Base-by-base conservation (phyloP, 2,888 invertebrate genomes). In the Drosophila incognita region DNA sequence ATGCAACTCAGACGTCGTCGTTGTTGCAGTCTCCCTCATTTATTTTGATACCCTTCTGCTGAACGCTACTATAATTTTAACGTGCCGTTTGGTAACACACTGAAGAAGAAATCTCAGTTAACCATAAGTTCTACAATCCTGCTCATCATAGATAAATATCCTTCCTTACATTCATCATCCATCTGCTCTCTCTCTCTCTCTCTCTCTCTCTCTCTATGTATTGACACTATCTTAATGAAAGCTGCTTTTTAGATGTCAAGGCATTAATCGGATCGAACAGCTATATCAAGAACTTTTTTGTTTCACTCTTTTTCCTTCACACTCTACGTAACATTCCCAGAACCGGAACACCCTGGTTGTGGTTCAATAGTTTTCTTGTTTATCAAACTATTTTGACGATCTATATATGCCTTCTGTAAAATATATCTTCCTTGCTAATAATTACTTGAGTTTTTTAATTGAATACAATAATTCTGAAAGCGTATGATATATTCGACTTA, bases 1-100 rank as follows among this genome's bases (percentile, higher is more conserved):
- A 80, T 80, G 89, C 54, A 56, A 46, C 27, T 24, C 89, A 85
- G 87, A 89, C 84, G 72, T 62, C 62, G 76, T 71, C 62, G 77
- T 69, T 74, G 78, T 71, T 71, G 60, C 74, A 74, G 75, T 81
- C 72, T 67, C 78, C 81, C 78, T 78, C 72, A 80, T 79, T 79
- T 79, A 79, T 68, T 78, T 38, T n/a, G 27, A n/a, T 56, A 38
- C 56, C 27, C 38, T 56, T 46, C 7, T n/a, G 8, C 27, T 0
- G 15, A 1, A 15, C 13, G 8, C 13, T 56, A 27, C 27, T n/a
- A 2, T 0, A 0, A 24, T 18, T 36, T n/a, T 8, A 27, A 13
- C 15, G 7, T 27, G 3, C 7, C 2, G 7, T 36, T 56, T 24
- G 36, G 1, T 4, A 24, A 24, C 21, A 11, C 15, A 10, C 8